Percentiles rank a stretch among this genome's conserved stretches.
phyloP scores from a whole-genome alignment of 2,797 vertebrate genomes.

The Crenuchus spilurus region DNA sequence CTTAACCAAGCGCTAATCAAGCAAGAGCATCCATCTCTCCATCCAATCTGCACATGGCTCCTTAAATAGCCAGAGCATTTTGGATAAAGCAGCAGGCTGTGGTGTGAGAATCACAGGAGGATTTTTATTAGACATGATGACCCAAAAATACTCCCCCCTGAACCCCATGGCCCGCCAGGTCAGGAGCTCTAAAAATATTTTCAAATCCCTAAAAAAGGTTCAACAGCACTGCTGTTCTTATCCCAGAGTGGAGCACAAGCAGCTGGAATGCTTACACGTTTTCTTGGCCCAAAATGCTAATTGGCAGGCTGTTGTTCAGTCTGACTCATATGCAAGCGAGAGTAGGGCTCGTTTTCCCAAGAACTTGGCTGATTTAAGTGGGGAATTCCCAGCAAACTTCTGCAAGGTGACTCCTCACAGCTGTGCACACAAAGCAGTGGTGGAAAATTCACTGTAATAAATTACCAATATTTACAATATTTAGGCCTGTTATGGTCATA shows the following conservation, averaged over 20 bases:
- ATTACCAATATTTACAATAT: too few relatives aligned
- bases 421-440: slow-evolving; percentile 15
- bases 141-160: slow-evolving; percentile 41
- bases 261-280: slow-evolving; percentile 38
- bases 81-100: background rate
- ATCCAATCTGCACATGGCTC: slow-evolving; percentile 16
- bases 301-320: slow-evolving; percentile 13
- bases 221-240: background rate
- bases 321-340: slow-evolving; percentile 29
- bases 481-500: too few relatives aligned
- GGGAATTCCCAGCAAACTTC: slow-evolving; percentile 49
- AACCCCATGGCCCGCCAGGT: slow-evolving; percentile 40
- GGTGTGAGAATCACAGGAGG: slow-evolving; percentile 15
- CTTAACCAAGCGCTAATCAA: too few relatives aligned
- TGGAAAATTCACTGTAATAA: too few relatives aligned
- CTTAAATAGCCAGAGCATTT: slow-evolving; percentile 26
- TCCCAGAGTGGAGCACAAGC: slow-evolving; percentile 9
- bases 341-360: slow-evolving; percentile 42
- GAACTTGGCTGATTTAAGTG: slow-evolving; percentile 52
- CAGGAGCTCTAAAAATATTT: slow-evolving; percentile 50
- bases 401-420: slow-evolving; percentile 49
- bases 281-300: slow-evolving; percentile 27
- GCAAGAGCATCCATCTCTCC: background rate
- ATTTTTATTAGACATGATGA: slow-evolving; percentile 36
- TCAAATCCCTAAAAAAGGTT: slow-evolving; percentile 10